Conservation (phyloP, 2,113 vertebrate species). For the Amblyornis subalaris region DNA sequence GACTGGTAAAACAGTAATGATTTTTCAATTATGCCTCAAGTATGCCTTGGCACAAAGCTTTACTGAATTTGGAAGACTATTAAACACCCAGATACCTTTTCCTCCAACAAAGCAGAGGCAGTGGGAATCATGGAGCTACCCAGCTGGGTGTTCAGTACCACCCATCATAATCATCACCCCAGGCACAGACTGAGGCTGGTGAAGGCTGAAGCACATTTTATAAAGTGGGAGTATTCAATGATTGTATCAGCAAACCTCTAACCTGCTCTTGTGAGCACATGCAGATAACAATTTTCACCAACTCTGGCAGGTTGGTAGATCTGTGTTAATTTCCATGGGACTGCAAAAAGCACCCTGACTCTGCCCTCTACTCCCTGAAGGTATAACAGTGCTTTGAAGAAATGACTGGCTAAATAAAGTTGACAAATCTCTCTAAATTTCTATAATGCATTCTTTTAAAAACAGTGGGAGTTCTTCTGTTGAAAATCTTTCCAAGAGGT, state of each 20-base stretch:
- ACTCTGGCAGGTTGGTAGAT: not conserved
- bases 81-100: not conserved
- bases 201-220: not conserved
- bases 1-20: not conserved
- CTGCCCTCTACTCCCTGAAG: not conserved
- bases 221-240: not conserved
- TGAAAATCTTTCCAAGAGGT: not conserved
- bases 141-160: not conserved
- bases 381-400: conserved; percentile 2
- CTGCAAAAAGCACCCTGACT: not conserved
- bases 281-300: not conserved
- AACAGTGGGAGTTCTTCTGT: not conserved
- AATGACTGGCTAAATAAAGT: not conserved
- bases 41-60: not conserved
- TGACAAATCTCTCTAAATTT: conserved; percentile 19
- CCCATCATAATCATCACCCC: not conserved
- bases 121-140: not conserved
- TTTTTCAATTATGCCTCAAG: not conserved
- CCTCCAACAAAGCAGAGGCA: not conserved
- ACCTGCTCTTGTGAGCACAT: not conserved
- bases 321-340: not conserved
- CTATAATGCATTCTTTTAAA: not conserved
- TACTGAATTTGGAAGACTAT: not conserved
- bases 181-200: not conserved
- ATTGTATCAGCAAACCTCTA: conserved; percentile 26